Evolutionary conservation across 2,797 vertebrate species (phyloP).

Genomic region (Scolopax rusticola): DNA sequence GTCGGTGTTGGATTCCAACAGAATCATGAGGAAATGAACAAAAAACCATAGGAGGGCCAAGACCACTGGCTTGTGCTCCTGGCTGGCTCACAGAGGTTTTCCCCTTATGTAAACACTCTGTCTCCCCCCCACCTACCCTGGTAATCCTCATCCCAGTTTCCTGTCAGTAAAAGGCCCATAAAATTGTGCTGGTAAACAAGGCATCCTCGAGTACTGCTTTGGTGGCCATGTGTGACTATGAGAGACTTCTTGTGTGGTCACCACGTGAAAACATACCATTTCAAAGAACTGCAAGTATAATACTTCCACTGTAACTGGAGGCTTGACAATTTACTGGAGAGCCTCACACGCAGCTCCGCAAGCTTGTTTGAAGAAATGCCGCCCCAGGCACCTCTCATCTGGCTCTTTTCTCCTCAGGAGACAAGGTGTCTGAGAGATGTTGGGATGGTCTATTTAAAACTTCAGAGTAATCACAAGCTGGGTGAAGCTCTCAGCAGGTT

Average conservation of each 20-base stretch:
- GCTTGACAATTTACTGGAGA: conserved; percentile 3
- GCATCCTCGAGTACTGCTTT: neutral
- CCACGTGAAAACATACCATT: neutral
- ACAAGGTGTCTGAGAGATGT: conserved; percentile 1
- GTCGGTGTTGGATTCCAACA: neutral
- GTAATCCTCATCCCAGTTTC: neutral
- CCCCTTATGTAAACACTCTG: neutral
- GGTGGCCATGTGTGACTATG: neutral
- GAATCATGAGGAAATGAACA: neutral
- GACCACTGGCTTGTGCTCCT: neutral
- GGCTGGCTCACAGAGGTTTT: neutral
- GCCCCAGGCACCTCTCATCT: neutral
- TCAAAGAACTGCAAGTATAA: neutral
- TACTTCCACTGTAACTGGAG: neutral
- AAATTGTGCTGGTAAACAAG: conserved; percentile 13
- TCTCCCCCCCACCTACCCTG: neutral
- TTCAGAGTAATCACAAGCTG: rapidly evolving
- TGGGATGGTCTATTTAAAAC: neutral
- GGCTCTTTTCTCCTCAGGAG: conserved; percentile 11
- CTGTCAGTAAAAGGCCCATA: neutral
- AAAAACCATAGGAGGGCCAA: neutral
- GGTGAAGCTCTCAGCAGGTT: neutral
- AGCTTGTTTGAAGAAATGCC: neutral
- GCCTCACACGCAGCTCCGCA: neutral
- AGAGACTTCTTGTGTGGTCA: conserved; percentile 23